These are phyloP conservation scores for Zeuzera pyrina DNA, from an alignment of 2,888 invertebrate genomes.

Conservation along the genomic window DNA sequence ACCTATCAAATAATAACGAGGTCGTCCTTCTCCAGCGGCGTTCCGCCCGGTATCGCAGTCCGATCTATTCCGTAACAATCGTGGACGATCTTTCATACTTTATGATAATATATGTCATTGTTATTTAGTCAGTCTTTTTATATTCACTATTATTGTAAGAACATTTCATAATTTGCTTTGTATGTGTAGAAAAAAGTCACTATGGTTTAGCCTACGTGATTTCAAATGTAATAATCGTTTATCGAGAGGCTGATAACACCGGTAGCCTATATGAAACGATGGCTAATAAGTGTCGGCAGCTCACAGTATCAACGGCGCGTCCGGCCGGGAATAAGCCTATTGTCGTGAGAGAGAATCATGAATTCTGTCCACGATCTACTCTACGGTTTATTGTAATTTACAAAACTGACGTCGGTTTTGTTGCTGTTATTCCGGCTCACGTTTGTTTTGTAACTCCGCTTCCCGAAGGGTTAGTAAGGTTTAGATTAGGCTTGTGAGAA, in stretches of 20 bases:
- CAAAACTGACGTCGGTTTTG: constrained; percentile 63
- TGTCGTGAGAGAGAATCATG: constrained; percentile 44
- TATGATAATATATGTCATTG: constrained; percentile 47
- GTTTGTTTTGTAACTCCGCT: background rate
- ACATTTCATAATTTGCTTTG: too few relatives aligned
- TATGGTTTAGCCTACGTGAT: too few relatives aligned
- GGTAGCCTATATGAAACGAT: too few relatives aligned
- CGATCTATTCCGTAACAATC: constrained; percentile 50
- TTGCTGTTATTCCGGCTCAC: constrained; percentile 35
- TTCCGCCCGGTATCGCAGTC: constrained; percentile 45
- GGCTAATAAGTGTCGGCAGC: constrained; percentile 41
- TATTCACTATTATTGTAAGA: constrained; percentile 25
- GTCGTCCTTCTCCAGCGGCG: constrained; percentile 46
- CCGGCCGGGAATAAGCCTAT: constrained; percentile 46
- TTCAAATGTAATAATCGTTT: too few relatives aligned
- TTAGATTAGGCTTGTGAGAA: background rate
- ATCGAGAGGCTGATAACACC: too few relatives aligned
- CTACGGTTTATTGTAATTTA: constrained; percentile 68
- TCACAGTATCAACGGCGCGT: constrained; percentile 29
- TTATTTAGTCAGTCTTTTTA: constrained; percentile 30
- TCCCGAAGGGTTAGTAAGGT: background rate
- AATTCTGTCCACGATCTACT: constrained; percentile 59
- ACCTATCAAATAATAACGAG: constrained; percentile 67
- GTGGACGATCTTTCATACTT: constrained; percentile 52
- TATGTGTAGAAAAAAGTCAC: too few relatives aligned